Percentiles rank a stretch among this genome's conserved stretches.
Evolutionary conservation across 92 coral and sea anemone species (phyloP).

Genomic region (Parazoanthus atlanticus): DNA sequence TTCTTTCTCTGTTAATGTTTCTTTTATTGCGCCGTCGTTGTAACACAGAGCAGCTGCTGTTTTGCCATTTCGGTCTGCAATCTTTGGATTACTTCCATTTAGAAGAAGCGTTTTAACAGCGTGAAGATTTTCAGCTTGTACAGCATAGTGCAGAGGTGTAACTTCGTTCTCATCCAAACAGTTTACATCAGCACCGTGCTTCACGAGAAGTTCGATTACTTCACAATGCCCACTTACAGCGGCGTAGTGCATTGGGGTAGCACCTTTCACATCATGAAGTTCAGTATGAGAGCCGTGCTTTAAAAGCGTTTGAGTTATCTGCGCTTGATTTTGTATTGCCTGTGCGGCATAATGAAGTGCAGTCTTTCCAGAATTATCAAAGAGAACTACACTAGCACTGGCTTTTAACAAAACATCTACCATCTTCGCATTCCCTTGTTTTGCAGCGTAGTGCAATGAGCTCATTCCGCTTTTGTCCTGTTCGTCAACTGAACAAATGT

Average conservation of each 20-base stretch:
- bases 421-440: not conserved
- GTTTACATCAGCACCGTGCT: conserved; percentile 27
- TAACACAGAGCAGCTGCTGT: conserved; percentile 7
- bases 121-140: not conserved
- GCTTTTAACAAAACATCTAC: not conserved
- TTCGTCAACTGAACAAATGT: not conserved
- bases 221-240: conserved; percentile 17
- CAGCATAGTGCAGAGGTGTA: conserved; percentile 34
- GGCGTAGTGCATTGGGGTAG: conserved; percentile 30
- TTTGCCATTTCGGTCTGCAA: conserved; percentile 3
- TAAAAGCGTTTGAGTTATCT: not conserved
- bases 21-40: not conserved
- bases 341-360: conserved; percentile 28
- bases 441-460: conserved; percentile 13
- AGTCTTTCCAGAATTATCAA: conserved; percentile 7
- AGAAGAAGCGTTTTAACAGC: conserved; percentile 9
- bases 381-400: not conserved
- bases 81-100: conserved; percentile 12
- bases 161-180: conserved; percentile 28
- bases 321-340: not conserved
- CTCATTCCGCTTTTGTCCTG: conserved; percentile 9
- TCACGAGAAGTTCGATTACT: not conserved
- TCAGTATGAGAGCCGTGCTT: not conserved
- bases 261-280: conserved; percentile 2
- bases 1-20: not conserved